These are phyloP conservation scores for Nematopogon swammerdamellus DNA, from an alignment of 2,888 invertebrate genomes.

Conservation along the genomic window DNA sequence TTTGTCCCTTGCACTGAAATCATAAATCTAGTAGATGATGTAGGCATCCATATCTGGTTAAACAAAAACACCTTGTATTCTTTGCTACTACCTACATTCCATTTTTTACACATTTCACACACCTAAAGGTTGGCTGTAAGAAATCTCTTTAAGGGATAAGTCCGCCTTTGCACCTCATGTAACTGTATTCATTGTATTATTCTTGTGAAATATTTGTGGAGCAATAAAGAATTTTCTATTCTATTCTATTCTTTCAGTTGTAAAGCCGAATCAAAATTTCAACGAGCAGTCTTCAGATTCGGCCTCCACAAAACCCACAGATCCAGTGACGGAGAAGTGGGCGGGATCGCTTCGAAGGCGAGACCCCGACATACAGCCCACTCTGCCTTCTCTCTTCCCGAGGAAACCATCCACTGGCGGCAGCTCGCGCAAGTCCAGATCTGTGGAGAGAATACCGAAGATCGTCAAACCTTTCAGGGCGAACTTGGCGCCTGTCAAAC, in stretches of 20 bases:
- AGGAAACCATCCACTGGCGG: constrained; percentile 30
- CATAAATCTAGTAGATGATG: too few relatives aligned
- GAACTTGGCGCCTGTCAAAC: constrained; percentile 31
- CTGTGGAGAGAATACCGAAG: constrained; percentile 40
- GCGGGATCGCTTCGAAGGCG: constrained; percentile 63
- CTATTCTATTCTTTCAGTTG: constrained; percentile 25
- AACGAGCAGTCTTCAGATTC: constrained; percentile 19
- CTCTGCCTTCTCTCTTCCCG: constrained; percentile 59
- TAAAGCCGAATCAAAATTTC: constrained; percentile 35
- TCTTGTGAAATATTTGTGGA: too few relatives aligned
- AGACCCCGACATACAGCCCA: constrained; percentile 63
- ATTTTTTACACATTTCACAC: too few relatives aligned
- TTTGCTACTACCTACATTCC: too few relatives aligned
- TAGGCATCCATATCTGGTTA: too few relatives aligned
- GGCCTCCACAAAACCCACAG: constrained; percentile 31
- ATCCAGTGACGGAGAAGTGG: constrained; percentile 62
- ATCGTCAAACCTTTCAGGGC: constrained; percentile 21
- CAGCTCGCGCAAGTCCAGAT: constrained; percentile 37
- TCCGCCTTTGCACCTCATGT: too few relatives aligned
- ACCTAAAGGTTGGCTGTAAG: too few relatives aligned
- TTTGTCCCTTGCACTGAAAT: too few relatives aligned
- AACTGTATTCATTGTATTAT: too few relatives aligned
- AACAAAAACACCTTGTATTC: too few relatives aligned
- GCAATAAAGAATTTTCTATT: too few relatives aligned
- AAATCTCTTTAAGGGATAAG: too few relatives aligned